Evolutionary conservation across 2,113 vertebrate species (phyloP).

Genomic region (Campylomormyrus tamandua): DNA sequence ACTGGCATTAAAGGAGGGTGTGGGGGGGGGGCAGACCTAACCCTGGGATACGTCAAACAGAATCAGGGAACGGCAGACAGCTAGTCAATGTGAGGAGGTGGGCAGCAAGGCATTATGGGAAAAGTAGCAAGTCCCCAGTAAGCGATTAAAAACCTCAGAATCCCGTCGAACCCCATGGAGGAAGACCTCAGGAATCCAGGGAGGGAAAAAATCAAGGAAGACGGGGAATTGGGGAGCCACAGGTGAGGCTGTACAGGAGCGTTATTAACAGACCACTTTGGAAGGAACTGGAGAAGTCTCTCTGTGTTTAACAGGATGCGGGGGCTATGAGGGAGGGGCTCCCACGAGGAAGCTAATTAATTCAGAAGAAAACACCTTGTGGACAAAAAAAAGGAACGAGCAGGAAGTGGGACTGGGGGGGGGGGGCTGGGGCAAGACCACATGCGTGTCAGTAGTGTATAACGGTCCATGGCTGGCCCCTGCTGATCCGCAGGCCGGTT

Average conservation of each 20-base stretch:
- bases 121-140: not conserved
- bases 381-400: too few species aligned
- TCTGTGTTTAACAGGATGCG: slow-evolving; percentile 30
- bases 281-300: slow-evolving; percentile 50
- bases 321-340: slow-evolving; percentile 31
- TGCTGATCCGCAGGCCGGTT: not conserved
- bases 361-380: slow-evolving; percentile 23
- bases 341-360: slow-evolving; percentile 10
- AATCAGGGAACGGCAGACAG: not conserved
- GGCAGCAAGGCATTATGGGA: slow-evolving; percentile 5
- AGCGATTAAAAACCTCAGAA: not conserved
- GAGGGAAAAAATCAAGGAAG: not conserved
- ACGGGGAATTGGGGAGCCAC: not conserved
- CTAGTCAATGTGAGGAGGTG: not conserved
- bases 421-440: not conserved
- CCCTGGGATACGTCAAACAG: not conserved
- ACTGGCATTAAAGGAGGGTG: not conserved
- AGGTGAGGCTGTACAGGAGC: not conserved
- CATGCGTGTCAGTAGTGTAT: not conserved
- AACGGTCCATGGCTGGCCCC: slow-evolving; percentile 25
- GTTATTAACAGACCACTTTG: slow-evolving; percentile 37
- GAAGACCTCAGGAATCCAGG: not conserved
- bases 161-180: not conserved
- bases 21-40: not conserved
- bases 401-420: too few species aligned